A percentile compares a stretch with the other conserved stretches of the same genome.
phyloP scores from a whole-genome alignment of 2,888 invertebrate species.

The Ptychoptera albimana region DNA sequence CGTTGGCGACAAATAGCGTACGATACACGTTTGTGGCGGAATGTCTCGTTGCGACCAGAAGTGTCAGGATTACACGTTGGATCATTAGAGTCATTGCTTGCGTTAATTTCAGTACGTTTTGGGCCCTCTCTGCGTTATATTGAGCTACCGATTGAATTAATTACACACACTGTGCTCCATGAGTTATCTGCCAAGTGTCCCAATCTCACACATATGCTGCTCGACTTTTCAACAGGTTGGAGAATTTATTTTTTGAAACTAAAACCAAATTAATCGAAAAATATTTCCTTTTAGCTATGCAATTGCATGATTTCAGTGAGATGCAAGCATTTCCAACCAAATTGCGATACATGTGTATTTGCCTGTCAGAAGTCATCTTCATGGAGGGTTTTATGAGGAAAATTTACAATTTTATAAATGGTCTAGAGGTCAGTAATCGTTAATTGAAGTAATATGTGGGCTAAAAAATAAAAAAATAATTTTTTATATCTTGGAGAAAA shows the following conservation, averaged over 20 bases:
- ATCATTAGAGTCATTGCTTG: slow-evolving; percentile 72
- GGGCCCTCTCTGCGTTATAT: slow-evolving; percentile 79
- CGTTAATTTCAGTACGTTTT: slow-evolving; percentile 76
- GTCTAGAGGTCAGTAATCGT: slow-evolving; percentile 52
- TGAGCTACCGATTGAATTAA: slow-evolving; percentile 88
- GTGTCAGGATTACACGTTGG: slow-evolving; percentile 64
- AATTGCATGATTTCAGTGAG: slow-evolving; percentile 97
- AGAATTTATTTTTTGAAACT: background rate
- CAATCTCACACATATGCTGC: slow-evolving; percentile 85
- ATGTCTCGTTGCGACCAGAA: slow-evolving; percentile 91
- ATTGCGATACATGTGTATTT: slow-evolving; percentile 86
- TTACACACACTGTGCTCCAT: slow-evolving; percentile 91
- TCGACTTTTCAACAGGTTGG: slow-evolving; percentile 85
- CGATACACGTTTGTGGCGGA: slow-evolving; percentile 88
- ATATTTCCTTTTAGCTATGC: slow-evolving; percentile 55
- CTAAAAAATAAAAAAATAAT: too few relatives aligned
- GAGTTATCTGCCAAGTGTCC: slow-evolving; percentile 94
- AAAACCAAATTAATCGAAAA: too few relatives aligned
- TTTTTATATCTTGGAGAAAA: background rate
- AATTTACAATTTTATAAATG: slow-evolving; percentile 98
- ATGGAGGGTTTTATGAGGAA: slow-evolving; percentile 99
- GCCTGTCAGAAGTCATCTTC: slow-evolving; percentile 97
- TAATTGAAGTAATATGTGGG: background rate
- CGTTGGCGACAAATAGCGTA: slow-evolving; percentile 94
- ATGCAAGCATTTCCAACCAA: slow-evolving; percentile 98